Evolutionary conservation across 1,140 invertebrate genomes (phyloP).

Genomic region (Eubasilissa regina): DNA sequence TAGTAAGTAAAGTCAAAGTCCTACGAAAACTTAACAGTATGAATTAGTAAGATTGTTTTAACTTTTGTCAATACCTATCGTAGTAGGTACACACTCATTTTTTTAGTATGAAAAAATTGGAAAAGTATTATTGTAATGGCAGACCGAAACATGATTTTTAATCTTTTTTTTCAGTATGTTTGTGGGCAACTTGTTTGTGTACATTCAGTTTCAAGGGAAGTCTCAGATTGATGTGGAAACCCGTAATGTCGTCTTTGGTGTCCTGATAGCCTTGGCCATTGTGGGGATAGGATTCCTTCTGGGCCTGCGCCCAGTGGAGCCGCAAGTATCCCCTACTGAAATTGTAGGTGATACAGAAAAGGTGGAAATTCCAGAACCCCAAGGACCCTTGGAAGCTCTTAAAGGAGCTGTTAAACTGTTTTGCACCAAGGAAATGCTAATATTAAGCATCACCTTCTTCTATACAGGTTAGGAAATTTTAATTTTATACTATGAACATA

Average conservation of each 20-base stretch:
- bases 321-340: slow-evolving; percentile 61
- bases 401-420: slow-evolving; percentile 84
- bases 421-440: slow-evolving; percentile 86
- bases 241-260: slow-evolving; percentile 82
- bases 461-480: slow-evolving; percentile 82
- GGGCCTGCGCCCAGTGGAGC: slow-evolving; percentile 74
- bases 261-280: slow-evolving; percentile 79
- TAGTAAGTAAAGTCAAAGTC: too few relatives aligned
- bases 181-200: slow-evolving; percentile 95
- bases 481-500: too few relatives aligned
- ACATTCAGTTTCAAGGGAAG: slow-evolving; percentile 88
- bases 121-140: too few relatives aligned
- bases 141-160: background rate
- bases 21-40: too few relatives aligned
- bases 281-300: slow-evolving; percentile 81
- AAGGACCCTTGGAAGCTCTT: slow-evolving; percentile 78
- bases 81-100: too few relatives aligned
- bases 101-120: too few relatives aligned
- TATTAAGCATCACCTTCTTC: slow-evolving; percentile 89
- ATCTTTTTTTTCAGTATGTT: slow-evolving; percentile 82
- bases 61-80: too few relatives aligned
- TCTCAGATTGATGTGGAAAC: slow-evolving; percentile 77
- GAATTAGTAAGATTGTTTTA: too few relatives aligned
- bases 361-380: slow-evolving; percentile 73
- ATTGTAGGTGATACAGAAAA: slow-evolving; percentile 72